phyloP scores from a whole-genome alignment of 2,113 vertebrate genomes.

The Odocoileus hemionus region DNA sequence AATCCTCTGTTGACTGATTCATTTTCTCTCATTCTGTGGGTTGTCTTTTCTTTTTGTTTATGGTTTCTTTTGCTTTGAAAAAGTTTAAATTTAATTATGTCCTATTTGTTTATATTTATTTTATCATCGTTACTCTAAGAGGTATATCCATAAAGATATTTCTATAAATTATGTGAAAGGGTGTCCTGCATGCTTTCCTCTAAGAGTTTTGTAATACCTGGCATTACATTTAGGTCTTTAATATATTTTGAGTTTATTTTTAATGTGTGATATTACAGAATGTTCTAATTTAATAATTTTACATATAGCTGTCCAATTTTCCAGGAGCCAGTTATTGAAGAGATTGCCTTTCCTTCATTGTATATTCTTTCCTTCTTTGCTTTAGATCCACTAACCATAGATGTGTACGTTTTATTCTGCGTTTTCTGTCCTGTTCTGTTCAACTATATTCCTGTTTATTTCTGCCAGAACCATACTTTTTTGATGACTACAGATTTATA shows the following conservation, averaged over 20 bases:
- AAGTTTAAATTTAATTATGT: neutral
- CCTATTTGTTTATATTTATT: neutral
- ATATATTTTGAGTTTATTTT: neutral
- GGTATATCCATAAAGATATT: neutral
- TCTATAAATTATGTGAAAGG: neutral
- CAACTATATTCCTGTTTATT: neutral
- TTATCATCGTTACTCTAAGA: accelerated
- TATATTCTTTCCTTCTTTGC: neutral
- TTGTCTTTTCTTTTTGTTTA: neutral
- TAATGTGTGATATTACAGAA: neutral
- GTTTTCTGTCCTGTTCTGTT: neutral
- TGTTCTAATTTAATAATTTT: neutral
- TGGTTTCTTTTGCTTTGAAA: neutral
- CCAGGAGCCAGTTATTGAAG: neutral
- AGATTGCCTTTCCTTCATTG: neutral
- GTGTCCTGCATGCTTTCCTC: neutral
- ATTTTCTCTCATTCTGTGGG: neutral
- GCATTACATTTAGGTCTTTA: neutral
- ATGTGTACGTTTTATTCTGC: neutral
- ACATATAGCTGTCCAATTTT: neutral
- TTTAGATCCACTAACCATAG: neutral
- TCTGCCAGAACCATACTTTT: neutral
- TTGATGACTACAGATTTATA: neutral
- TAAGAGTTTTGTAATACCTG: neutral
- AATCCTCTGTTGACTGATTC: neutral